phyloP scores from a whole-genome alignment of 2,888 invertebrate species.

The Spialia ferax region DNA sequence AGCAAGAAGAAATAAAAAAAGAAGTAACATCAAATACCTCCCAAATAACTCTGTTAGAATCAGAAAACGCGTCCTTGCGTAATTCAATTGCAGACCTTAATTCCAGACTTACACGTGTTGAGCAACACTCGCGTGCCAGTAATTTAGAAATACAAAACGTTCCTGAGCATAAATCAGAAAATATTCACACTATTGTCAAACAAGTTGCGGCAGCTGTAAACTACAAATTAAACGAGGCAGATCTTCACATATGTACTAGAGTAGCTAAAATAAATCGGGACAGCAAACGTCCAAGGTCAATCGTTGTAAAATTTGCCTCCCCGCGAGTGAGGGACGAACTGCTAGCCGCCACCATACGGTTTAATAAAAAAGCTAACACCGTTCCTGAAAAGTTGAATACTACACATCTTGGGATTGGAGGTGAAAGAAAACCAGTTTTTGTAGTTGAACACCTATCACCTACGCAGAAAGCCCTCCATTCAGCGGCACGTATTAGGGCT shows the following conservation, averaged over 20 bases:
- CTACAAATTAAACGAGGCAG: neutral
- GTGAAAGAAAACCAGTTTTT: constrained; percentile 43
- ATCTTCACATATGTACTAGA: neutral
- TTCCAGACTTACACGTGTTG: constrained; percentile 38
- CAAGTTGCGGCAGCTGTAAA: neutral
- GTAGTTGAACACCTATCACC: constrained; percentile 48
- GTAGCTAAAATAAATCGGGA: neutral
- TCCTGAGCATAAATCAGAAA: constrained; percentile 45
- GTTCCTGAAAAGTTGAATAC: constrained; percentile 43
- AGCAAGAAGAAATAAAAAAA: neutral
- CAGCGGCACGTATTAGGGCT: constrained; percentile 41
- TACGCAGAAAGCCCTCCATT: constrained; percentile 45
- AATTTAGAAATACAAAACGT: constrained; percentile 46
- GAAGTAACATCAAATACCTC: neutral
- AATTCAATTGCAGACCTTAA: neutral
- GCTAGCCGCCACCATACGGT: constrained; percentile 34
- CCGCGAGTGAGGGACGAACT: neutral
- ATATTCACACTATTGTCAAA: constrained; percentile 8
- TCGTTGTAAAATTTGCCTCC: neutral
- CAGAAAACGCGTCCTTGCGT: neutral
- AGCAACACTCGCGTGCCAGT: constrained; percentile 44
- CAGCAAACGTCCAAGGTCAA: neutral
- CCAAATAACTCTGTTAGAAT: neutral
- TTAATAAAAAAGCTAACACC: constrained; percentile 35
- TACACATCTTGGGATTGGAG: constrained; percentile 42